These are phyloP conservation scores for Grammatotria lemairii DNA, from an alignment of 2,113 vertebrate genomes.

Conservation along the genomic window DNA sequence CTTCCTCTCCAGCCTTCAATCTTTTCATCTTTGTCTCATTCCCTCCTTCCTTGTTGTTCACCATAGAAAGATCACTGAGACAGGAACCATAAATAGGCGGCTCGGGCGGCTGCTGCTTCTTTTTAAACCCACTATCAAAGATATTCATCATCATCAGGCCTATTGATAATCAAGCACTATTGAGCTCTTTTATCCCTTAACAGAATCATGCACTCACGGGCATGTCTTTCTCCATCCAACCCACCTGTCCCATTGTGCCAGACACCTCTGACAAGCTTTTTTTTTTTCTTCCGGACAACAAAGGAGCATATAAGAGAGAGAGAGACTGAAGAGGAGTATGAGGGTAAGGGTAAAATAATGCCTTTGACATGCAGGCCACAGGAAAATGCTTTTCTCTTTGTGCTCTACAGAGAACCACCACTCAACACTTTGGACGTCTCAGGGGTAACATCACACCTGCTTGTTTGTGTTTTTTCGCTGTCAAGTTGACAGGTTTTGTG, in stretches of 20 bases:
- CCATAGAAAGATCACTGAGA: constrained; percentile 49
- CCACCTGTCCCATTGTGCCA: constrained; percentile 60
- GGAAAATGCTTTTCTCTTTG: neutral
- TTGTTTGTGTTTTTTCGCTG: neutral
- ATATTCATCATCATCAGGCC: constrained; percentile 33
- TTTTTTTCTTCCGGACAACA: neutral
- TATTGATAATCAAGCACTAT: constrained; percentile 68
- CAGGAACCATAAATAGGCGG: constrained; percentile 51
- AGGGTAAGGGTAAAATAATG: neutral
- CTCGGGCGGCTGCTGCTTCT: constrained; percentile 29
- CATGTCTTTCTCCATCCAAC: constrained; percentile 42
- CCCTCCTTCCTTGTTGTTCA: constrained; percentile 47
- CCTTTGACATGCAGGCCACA: neutral
- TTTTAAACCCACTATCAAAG: constrained; percentile 62
- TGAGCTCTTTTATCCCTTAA: constrained; percentile 63
- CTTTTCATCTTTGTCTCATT: constrained; percentile 59
- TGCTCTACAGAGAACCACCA: constrained; percentile 17
- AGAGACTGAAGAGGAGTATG: neutral
- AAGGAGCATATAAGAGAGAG: constrained; percentile 7
- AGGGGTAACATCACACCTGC: neutral
- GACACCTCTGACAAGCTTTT: constrained; percentile 29
- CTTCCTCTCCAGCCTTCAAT: constrained; percentile 46
- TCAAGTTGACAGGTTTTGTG: neutral
- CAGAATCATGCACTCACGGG: constrained; percentile 12
- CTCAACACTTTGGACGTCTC: neutral